Base-by-base conservation (phyloP, 1,140 invertebrate genomes). In the Ips nitidus region DNA sequence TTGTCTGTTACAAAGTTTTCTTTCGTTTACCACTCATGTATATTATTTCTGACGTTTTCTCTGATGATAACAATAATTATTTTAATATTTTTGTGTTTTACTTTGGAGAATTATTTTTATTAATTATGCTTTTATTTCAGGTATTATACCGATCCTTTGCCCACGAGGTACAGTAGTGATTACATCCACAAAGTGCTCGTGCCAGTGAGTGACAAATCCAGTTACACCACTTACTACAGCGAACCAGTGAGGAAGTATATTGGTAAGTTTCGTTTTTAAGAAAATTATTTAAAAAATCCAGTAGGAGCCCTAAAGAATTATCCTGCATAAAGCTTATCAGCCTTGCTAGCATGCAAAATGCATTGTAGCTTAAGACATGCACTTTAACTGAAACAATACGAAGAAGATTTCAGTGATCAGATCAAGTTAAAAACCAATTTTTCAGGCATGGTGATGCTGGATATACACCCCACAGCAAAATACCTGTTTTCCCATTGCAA, bases 191-290 rank as follows among this genome's bases (percentile, higher is more conserved):
- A 84, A 70, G 77, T 90, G 52, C 73, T 90, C 37, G 79, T 83
- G 65, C 87, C 87, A 1, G 81, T 84, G 39, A 85, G 86, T 72
- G 84, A 83, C 84, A 50, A 81, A 83, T 66, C 83, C 84, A 66
- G 82, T 64, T 84, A 86, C 60, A 83, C 83, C 63, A 82, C 87
- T 52, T 86, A 85, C 82, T 90, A 89, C 78, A 80, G 83, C 7
- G 86, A 88, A 71, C 87, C 88, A 2, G 84, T 85, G 42, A 84
- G 85, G 73, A 86, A 83, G 73, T 86, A 86, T 71, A 86, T 88
- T 79, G 86, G 88, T 82, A 83, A 82, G 81, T 64, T 41, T 42
- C 6, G 8, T 22, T 6, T n/a, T 56, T 38, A 38, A 53, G 43
- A 39, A 45, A n/a, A 41, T 40, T 52, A 4, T 61, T 50, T 4